phyloP scores from a whole-genome alignment of 2,113 vertebrate genomes.

The Mormyrus lacerda region DNA sequence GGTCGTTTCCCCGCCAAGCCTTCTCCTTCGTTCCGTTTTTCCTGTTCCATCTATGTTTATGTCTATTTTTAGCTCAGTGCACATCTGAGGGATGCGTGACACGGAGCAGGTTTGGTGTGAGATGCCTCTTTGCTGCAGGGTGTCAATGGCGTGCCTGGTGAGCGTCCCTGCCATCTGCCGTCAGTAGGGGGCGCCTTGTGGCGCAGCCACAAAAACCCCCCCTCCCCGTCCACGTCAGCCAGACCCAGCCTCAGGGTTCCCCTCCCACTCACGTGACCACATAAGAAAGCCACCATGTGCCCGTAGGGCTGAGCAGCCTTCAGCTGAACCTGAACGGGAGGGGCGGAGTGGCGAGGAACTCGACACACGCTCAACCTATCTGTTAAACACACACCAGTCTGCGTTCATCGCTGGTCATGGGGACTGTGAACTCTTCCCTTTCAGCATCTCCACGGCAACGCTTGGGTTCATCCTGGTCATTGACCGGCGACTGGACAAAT shows the following conservation, averaged over 20 bases:
- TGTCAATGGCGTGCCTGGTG: background rate
- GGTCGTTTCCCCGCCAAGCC: background rate
- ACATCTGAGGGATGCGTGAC: background rate
- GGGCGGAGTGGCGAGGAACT: background rate
- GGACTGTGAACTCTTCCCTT: slow-evolving; percentile 20
- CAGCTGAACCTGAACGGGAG: background rate
- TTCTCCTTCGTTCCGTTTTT: background rate
- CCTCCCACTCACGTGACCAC: background rate
- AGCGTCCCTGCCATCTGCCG: background rate
- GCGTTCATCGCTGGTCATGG: background rate
- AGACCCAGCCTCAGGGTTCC: background rate
- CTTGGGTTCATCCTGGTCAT: slow-evolving; percentile 75
- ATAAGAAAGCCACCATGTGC: background rate
- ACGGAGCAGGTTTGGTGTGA: background rate
- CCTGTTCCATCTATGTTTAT: background rate
- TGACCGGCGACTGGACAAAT: slow-evolving; percentile 75
- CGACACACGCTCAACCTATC: background rate
- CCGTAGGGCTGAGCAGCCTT: background rate
- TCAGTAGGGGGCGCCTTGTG: background rate
- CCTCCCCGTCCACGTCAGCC: background rate
- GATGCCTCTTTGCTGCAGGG: background rate
- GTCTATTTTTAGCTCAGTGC: background rate
- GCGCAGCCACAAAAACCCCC: background rate
- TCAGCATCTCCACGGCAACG: slow-evolving; percentile 66
- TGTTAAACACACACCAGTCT: background rate